Evolutionary conservation across 2,888 invertebrate species (phyloP).

Genomic region (Carcina quercana): DNA sequence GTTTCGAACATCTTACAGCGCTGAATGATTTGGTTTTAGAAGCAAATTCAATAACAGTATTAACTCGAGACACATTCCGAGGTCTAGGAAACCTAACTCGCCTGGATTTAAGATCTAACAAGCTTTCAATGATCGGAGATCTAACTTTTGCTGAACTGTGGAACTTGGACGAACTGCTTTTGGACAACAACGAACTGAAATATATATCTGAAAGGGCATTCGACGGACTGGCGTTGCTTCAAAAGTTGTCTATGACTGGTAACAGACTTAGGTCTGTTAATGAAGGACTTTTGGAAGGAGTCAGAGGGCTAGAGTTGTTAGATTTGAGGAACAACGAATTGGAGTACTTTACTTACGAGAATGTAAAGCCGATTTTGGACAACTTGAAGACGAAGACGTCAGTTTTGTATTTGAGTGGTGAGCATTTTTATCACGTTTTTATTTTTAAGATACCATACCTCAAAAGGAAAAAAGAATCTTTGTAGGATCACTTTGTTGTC

Average conservation of each 20-base stretch:
- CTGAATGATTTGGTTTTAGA: conserved; percentile 87
- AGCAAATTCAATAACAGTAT: conserved; percentile 81
- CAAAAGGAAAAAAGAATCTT: no score
- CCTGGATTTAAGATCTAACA: conserved; percentile 84
- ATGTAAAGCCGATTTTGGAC: conserved; percentile 82
- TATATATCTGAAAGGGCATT: conserved; percentile 86
- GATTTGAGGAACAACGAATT: conserved; percentile 86
- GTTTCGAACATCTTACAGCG: conserved; percentile 82
- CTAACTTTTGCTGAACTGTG: conserved; percentile 87
- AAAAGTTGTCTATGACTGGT: conserved; percentile 82
- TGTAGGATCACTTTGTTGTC: no score
- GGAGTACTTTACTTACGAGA: conserved; percentile 83
- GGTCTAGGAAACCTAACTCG: conserved; percentile 83
- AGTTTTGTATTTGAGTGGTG: conserved; percentile 62
- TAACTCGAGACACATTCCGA: conserved; percentile 85
- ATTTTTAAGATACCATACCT: no score
- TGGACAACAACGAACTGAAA: conserved; percentile 82
- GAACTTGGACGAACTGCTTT: conserved; percentile 79
- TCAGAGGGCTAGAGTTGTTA: conserved; percentile 82
- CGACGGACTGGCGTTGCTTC: conserved; percentile 82
- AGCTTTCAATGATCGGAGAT: conserved; percentile 85
- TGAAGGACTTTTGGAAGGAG: conserved; percentile 81
- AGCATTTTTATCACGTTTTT: conserved; percentile 19
- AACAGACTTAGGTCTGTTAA: conserved; percentile 84
- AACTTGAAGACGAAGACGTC: conserved; percentile 78